phyloP scores from a whole-genome alignment of 1,140 invertebrate genomes.

The Ostrea denselamellosa region DNA sequence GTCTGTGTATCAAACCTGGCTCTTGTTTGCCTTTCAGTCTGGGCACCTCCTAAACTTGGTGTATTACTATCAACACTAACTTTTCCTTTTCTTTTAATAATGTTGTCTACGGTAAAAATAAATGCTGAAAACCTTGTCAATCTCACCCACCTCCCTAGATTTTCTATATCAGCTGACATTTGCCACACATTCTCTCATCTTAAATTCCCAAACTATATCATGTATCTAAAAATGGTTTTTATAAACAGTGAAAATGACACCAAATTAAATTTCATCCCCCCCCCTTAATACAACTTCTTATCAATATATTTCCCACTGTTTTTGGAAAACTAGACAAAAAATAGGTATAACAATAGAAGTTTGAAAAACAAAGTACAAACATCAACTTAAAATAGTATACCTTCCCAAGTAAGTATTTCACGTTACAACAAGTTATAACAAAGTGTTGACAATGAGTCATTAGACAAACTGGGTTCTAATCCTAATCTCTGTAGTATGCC shows the following conservation, averaged over 20 bases:
- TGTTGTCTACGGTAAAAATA: not conserved
- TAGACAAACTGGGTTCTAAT: not conserved
- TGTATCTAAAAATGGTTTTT: no score
- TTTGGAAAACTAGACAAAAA: no score
- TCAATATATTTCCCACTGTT: no score
- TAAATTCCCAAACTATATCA: no score
- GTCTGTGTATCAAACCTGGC: conserved; percentile 18
- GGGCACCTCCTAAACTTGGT: not conserved
- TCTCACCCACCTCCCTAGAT: no score
- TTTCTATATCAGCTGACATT: no score
- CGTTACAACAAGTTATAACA: not conserved
- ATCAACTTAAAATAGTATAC: not conserved
- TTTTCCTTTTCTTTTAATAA: not conserved
- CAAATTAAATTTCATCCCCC: no score
- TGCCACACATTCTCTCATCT: no score
- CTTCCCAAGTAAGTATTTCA: not conserved
- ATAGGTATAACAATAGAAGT: no score
- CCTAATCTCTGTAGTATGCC: conserved; percentile 17
- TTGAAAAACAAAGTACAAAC: not conserved
- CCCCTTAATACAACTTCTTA: no score
- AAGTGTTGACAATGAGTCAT: conserved; percentile 20
- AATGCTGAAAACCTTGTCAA: no score
- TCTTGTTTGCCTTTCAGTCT: not conserved
- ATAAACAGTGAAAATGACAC: no score
- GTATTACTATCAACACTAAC: not conserved